phyloP scores from a whole-genome alignment of 2,888 invertebrate genomes.

The Thymelicus lineola region DNA sequence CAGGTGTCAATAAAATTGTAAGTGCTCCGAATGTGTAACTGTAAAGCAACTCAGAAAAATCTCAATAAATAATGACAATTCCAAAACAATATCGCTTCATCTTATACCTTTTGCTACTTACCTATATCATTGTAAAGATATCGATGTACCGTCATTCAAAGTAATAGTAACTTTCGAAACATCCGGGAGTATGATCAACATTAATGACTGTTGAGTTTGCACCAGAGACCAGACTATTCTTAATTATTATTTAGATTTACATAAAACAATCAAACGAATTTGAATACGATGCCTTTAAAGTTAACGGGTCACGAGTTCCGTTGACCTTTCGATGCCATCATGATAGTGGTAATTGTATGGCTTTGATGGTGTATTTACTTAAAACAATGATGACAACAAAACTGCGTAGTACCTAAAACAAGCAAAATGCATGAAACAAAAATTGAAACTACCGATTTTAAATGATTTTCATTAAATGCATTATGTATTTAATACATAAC shows the following conservation, averaged over 20 bases:
- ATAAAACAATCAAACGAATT: conserved; percentile 16
- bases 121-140: too few relatives aligned
- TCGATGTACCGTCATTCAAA: too few relatives aligned
- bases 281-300: conserved; percentile 8
- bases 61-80: too few relatives aligned
- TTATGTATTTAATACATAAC: not conserved
- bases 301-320: conserved; percentile 5
- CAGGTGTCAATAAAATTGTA: too few relatives aligned
- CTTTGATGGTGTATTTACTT: not conserved
- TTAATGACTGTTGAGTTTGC: too few relatives aligned
- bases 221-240: too few relatives aligned
- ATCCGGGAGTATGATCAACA: too few relatives aligned
- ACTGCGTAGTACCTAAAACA: not conserved
- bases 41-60: too few relatives aligned
- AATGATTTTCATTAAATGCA: not conserved
- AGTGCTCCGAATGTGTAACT: too few relatives aligned
- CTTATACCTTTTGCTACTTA: too few relatives aligned
- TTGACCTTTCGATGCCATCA: conserved; percentile 11
- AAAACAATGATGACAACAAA: not conserved
- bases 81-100: too few relatives aligned
- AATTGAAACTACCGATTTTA: not conserved
- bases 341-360: conserved; percentile 4
- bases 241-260: not conserved
- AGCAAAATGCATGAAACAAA: not conserved
- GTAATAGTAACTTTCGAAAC: too few relatives aligned